A percentile compares a stretch with the other conserved stretches of the same genome.
phyloP scores from a whole-genome alignment of 2,113 vertebrate genomes.

The Vidua chalybeata region DNA sequence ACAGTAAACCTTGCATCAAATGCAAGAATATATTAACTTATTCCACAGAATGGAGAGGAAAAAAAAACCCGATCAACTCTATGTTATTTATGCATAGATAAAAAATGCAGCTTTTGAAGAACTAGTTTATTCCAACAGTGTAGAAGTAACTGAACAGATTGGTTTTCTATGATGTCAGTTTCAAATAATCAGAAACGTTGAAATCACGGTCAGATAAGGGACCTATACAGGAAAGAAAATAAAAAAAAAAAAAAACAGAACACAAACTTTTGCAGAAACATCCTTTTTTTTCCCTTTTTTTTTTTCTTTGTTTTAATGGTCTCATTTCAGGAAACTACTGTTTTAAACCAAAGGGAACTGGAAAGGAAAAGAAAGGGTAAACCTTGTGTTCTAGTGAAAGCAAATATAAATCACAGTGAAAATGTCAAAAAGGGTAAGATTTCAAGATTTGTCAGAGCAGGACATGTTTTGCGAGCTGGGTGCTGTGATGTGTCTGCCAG shows the following conservation, averaged over 20 bases:
- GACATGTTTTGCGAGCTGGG: not conserved
- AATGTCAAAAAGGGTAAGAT: not conserved
- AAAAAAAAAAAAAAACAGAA: no score
- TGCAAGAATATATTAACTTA: not conserved
- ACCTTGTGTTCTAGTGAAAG: not conserved
- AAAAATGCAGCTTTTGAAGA: not conserved
- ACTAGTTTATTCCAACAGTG: not conserved
- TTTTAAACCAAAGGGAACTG: not conserved
- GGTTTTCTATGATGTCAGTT: accelerated
- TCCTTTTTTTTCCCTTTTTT: no score
- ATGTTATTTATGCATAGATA: not conserved
- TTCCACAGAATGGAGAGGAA: not conserved
- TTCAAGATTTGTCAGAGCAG: not conserved
- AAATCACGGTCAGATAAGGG: not conserved
- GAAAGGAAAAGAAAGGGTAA: not conserved
- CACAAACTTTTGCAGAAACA: not conserved
- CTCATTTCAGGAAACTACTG: not conserved
- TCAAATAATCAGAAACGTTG: not conserved
- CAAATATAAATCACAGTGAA: not conserved
- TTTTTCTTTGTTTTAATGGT: not conserved
- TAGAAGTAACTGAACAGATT: not conserved
- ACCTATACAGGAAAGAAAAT: not conserved
- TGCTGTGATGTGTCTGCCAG: not conserved
- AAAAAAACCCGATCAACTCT: not conserved
- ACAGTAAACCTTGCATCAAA: not conserved